Evolutionary conservation across 2,113 vertebrate genomes (phyloP), one percentile per base, ranked within the genome.

Genomic region (Cyanistes caeruleus): DNA sequence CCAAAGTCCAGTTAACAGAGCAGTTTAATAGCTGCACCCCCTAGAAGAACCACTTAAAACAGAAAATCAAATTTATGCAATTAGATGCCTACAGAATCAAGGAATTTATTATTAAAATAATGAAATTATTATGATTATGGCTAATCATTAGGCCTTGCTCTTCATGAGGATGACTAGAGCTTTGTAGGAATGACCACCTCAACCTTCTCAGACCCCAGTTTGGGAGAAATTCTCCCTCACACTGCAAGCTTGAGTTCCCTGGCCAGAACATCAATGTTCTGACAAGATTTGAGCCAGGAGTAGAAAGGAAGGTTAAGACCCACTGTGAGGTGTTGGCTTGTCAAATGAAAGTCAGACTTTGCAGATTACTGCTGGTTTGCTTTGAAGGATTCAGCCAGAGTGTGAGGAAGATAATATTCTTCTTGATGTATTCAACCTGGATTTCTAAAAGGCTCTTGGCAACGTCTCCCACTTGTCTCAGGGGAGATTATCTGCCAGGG

Each of bases 1-100:
- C 83, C 96, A 94, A 95, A 96, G 96, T 96, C 90, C 96, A 75
- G 39, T 70, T 79, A 51, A 58, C 39, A 84, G 52, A 89, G 15
- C 41, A 72, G 30, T 23, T 49, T 67, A 87, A 60, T 68, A 93
- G 68, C 86, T 90, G 76, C 80, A 84, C 56, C 21, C 52, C 41
- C 22, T 24, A 28, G 25, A 81, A 87, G 33, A 83, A 65, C 22
- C 27, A 23, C 63, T 74, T 69, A 24, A 39, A 84, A 22, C 10
- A 46, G 56, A 64, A 75, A 75, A 70, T 72, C 59, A 56, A 72
- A 33, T 64, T 4, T 11, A 30, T 30, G 31, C 0, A 0, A 70
- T 79, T 48, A 67, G 59, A 33, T 60, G 63, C 33, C 55, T 68
- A 43, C 52, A 68, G 72, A 91, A 86, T 85, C 79, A 46, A 83